Evolutionary conservation across 2,113 vertebrate species (phyloP).

Genomic region (Quiscalus mexicanus): DNA sequence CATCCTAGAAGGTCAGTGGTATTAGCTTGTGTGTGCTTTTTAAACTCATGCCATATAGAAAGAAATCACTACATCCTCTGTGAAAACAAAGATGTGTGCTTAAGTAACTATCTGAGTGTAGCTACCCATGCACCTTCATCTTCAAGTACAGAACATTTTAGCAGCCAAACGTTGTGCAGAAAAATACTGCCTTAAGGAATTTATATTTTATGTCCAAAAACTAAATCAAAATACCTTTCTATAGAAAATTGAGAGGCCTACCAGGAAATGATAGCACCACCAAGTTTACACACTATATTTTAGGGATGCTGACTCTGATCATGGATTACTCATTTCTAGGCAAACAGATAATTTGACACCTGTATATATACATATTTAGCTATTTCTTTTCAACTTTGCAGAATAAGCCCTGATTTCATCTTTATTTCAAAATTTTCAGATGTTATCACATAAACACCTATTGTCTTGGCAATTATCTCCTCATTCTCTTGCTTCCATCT

Average conservation of each 20-base stretch:
- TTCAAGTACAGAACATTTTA: neutral
- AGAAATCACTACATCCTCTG: neutral
- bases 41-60: neutral
- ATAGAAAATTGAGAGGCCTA: neutral
- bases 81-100: neutral
- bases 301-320: neutral
- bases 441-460: neutral
- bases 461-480: neutral
- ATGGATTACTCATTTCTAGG: neutral
- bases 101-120: neutral
- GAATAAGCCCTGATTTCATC: neutral
- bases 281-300: neutral
- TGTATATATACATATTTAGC: neutral
- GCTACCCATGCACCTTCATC: neutral
- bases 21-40: neutral
- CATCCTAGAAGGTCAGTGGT: neutral
- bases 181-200: neutral
- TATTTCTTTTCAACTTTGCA: neutral
- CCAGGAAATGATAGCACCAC: neutral
- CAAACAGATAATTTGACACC: neutral
- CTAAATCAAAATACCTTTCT: neutral
- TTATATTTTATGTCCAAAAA: neutral
- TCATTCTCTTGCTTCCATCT: neutral
- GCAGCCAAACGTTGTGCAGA: neutral
- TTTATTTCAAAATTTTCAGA: neutral